phyloP scores from a whole-genome alignment of 2,888 invertebrate species.

The Dilophus febrilis region DNA sequence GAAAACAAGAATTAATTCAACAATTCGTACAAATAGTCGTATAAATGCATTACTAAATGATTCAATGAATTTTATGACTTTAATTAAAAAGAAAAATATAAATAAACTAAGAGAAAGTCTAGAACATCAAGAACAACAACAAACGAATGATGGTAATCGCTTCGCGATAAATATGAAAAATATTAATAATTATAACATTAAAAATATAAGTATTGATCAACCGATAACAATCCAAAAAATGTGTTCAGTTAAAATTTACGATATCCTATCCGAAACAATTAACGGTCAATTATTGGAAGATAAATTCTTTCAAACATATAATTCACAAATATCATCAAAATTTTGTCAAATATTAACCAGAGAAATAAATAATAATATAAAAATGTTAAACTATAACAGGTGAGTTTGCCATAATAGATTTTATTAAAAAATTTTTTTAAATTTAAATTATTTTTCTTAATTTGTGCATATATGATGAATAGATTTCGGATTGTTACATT shows the following conservation, averaged over 20 bases:
- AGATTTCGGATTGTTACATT: slow-evolving; percentile 29
- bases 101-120: neutral
- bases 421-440: too few relatives aligned
- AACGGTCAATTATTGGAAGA: slow-evolving; percentile 28
- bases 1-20: slow-evolving; percentile 21
- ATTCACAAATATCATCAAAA: slow-evolving; percentile 26
- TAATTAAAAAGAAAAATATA: slow-evolving; percentile 6
- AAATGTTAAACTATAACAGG: slow-evolving; percentile 23
- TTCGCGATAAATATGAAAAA: too few relatives aligned
- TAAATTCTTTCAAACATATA: slow-evolving; percentile 26
- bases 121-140: slow-evolving; percentile 14
- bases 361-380: slow-evolving; percentile 25
- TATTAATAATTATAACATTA: too few relatives aligned
- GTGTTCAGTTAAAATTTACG: slow-evolving; percentile 20
- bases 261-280: slow-evolving; percentile 23
- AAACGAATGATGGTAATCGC: too few relatives aligned
- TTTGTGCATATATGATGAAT: neutral
- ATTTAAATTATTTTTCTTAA: too few relatives aligned
- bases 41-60: slow-evolving; percentile 29
- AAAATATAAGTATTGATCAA: too few relatives aligned
- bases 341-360: slow-evolving; percentile 23
- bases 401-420: slow-evolving; percentile 12
- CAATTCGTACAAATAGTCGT: slow-evolving; percentile 27
- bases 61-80: slow-evolving; percentile 15
- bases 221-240: neutral